Base-by-base conservation (phyloP, 2,797 vertebrate genomes). In the Champsocephalus esox region DNA sequence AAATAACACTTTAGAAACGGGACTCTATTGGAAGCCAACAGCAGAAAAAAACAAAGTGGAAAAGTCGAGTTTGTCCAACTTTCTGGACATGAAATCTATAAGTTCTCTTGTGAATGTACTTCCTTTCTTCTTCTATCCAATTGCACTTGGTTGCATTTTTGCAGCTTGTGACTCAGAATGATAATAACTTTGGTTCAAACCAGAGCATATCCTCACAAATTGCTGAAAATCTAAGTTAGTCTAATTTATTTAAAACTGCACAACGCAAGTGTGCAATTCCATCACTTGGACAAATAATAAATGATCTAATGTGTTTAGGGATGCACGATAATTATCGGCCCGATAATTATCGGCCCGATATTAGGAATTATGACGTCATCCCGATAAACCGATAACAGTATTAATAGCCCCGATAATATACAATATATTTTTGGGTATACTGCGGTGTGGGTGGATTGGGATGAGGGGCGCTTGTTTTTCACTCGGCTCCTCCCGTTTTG, bases 101-200 rank as follows among this genome's bases (percentile, higher is more conserved):
- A 13, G 2, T 19, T 12, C 24, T 49, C n/a, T 44, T 50, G 21
- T 17, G 13, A 12, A 4, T 45, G 19, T 21, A 17, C 45, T 62
- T 32, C 11, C 14, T 49, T 55, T 55, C 21, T 8, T 9, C 34
- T 38, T 38, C 34, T 8, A 9, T 7, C 34, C 13, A 0, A 24
- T 49, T 34, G 3, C 45, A 24, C 34, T 43, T 3, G 16, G 38
- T 43, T 0, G 17, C 24, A 45, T 6, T 9, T 38, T 9, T 28
- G 28, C 55, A 56, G 32, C 24, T 59, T 16, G 13, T 52, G 19
- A 45, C 58, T 5, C 12, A 60, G 8, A 0, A 8, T 28, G 50
- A 13, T 19, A 28, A 54, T 54, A 44, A 54, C 52, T 34, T 66
- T 19, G 14, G 24, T 62, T 48, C 44, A 62, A 62, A 62, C 44